These are phyloP conservation scores for Paradoxurus hermaphroditus DNA, from an alignment of 2,113 vertebrate genomes.

Conservation along the genomic window DNA sequence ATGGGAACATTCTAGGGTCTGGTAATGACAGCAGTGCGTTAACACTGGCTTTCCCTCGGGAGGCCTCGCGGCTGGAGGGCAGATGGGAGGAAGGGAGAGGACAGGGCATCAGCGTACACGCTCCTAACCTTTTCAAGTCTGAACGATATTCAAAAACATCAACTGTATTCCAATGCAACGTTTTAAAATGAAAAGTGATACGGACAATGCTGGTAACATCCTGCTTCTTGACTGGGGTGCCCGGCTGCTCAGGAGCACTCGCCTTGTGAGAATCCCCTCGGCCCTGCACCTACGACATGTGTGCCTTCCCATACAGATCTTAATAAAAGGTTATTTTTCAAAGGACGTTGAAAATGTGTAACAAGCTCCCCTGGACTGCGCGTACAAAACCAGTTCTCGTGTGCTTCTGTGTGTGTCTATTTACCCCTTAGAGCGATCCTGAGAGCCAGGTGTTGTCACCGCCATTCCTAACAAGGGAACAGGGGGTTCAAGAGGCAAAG, in stretches of 20 bases:
- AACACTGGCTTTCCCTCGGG: background rate
- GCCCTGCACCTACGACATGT: background rate
- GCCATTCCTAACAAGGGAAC: background rate
- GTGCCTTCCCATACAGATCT: background rate
- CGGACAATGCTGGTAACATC: background rate
- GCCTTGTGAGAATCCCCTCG: background rate
- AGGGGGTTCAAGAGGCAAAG: background rate
- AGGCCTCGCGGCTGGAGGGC: background rate
- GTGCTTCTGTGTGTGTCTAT: background rate
- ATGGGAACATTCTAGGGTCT: background rate
- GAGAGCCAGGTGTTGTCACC: background rate
- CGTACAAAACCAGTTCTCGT: background rate
- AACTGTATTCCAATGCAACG: background rate
- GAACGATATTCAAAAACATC: background rate
- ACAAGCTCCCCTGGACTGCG: background rate
- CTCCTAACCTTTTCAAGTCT: background rate
- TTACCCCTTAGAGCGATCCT: background rate
- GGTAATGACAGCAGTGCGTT: background rate
- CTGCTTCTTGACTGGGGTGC: background rate
- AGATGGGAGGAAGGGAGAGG: background rate
- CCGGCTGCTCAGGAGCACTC: background rate
- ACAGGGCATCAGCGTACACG: rapidly evolving
- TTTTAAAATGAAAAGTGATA: background rate
- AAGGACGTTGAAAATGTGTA: background rate
- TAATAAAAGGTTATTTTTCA: background rate